Base-by-base conservation (phyloP, 2,113 vertebrate genomes). In the Emydocephalus ijimae region DNA sequence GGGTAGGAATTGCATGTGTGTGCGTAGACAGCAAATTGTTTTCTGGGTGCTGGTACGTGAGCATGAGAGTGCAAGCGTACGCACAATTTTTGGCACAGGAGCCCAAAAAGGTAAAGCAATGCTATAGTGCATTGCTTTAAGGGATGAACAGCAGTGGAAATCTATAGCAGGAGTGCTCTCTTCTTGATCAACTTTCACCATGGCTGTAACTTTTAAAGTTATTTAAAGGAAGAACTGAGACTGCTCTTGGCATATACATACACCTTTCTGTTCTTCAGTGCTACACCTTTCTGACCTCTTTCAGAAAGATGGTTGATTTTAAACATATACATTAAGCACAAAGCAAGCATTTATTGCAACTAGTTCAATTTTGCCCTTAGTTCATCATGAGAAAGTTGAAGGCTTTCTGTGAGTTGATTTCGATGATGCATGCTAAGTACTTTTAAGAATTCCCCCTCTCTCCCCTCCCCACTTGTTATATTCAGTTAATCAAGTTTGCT, bases 261-360 rank as follows among this genome's bases (percentile, higher is more conserved):
- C 43, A 21, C 24, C 52, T 93, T 90, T 85, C 55, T 52, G 11
- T 52, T 24, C 18, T 14, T n/a, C 45, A 39, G 88, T n/a, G 18
- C 50, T 15, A 52, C 56, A 64, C 48, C 48, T 50, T n/a, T 86
- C 39, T 50, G 69, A 34, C 18, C 81, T 12, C 48, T 56, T 29
- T 92, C 50, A n/a, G 54, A 85, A 26, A 48, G 64, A 91, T 56
- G 55, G 45, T 93, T 74, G 29, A 90, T 86, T 90, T 26, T 64
- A 86, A 52, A 10, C 39, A 43, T 26, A 50, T 39, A 21, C 26
- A 21, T 88, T 39, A 39, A 81, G 18, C 14, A 81, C n/a, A 74
- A 74, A 74, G 69, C 69, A 81, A 20, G n/a, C 69, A 39, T 81
- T 39, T 39, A 81, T 39, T 81, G 61, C 87, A 81, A 24, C 43